Evolutionary conservation across 2,888 invertebrate species (phyloP), one percentile per base, ranked within the genome.

Genomic region (Drosophila putrida): DNA sequence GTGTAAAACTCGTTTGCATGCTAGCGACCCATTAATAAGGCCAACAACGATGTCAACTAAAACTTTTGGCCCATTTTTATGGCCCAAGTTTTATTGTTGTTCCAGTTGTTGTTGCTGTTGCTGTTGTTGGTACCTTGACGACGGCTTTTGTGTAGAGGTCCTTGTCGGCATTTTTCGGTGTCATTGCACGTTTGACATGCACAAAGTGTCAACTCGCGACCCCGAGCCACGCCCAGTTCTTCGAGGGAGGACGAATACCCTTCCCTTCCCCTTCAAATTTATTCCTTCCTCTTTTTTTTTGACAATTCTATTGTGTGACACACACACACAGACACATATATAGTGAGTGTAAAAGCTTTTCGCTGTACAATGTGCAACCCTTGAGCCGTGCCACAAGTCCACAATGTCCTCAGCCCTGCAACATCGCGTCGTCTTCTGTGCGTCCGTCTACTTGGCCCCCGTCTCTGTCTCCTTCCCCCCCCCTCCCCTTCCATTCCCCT

Each of bases 111-210:
- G 41, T 47, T 64, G 36, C 27, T 63, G 36, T 51, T 35, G 38
- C 41, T 51, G 44, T 68, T 68, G 59, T 55, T 53, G 66, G 57
- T 79, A 62, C 88, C 85, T 84, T 82, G 79, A 72, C 82, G 70
- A 82, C 85, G 69, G 53, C 55, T 53, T 53, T 13, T n/a, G 15
- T 44, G 38, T 27, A 39, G 38, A 38, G 39, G 33, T 61, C 77
- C 80, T 76, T 71, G 70, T 46, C 49, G 73, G 49, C 59, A 55
- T 59, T 50, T 31, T 64, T 58, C 31, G 86, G 78, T 87, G 75
- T 87, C 84, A 78, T 70, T 87, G 79, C 55, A 68, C 84, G 81
- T 55, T 84, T 71, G 81, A 81, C 83, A 83, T 82, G 81, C 71
- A 80, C 66, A 74, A 71, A 84, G 66, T 80, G 79, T 82, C 82